Conservation (phyloP, 1,140 invertebrate genomes). For the Choristoneura fumiferana region DNA sequence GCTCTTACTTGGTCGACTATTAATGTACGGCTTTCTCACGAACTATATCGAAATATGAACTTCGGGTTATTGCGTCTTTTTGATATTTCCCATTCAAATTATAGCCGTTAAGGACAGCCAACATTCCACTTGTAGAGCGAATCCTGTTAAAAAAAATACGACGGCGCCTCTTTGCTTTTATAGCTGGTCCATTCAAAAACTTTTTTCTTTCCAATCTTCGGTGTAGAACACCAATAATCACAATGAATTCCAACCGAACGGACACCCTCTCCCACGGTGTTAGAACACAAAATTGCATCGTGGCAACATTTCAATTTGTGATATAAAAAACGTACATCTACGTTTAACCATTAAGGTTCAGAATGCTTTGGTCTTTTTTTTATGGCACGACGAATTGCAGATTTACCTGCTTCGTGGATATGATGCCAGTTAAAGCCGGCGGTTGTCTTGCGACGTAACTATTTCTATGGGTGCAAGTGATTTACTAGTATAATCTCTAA, state of each 20-base stretch:
- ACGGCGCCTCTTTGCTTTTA: constrained; percentile 19
- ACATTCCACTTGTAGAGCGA: constrained; percentile 17
- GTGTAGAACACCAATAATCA: constrained; percentile 37
- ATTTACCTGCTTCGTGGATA: constrained; percentile 43
- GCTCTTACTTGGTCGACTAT: no score
- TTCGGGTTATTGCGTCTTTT: not conserved
- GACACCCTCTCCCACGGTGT: constrained; percentile 22
- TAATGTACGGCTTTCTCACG: no score
- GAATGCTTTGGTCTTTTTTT: constrained; percentile 26
- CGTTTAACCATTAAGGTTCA: constrained; percentile 16
- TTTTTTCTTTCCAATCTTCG: constrained; percentile 32
- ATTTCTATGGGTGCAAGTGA: constrained; percentile 3
- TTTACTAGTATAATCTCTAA: not conserved
- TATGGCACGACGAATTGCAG: constrained; percentile 37
- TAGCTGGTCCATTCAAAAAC: constrained; percentile 26
- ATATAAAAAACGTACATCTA: constrained; percentile 10
- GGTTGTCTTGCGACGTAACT: constrained; percentile 5
- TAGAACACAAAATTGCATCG: constrained; percentile 24
- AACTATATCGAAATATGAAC: no score
- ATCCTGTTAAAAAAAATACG: constrained; percentile 9
- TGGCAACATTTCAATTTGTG: constrained; percentile 8
- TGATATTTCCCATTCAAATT: constrained; percentile 14
- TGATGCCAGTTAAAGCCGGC: constrained; percentile 3
- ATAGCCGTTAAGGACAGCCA: not conserved
- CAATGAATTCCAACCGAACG: constrained; percentile 24